phyloP scores from a whole-genome alignment of 1,140 invertebrate genomes.

The Pentalonia nigronervosa region DNA sequence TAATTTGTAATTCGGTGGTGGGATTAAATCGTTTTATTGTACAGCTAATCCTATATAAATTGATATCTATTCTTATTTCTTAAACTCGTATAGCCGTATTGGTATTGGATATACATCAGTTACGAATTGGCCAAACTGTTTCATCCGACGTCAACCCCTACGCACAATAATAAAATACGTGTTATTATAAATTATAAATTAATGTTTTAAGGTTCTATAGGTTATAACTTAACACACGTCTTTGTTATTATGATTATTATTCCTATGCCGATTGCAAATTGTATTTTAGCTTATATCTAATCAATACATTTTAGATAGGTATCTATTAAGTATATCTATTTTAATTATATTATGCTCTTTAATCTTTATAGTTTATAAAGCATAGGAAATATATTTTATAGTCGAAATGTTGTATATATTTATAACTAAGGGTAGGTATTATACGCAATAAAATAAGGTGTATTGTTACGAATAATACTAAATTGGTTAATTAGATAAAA shows the following conservation, averaged over 20 bases:
- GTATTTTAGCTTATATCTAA: neutral
- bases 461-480: neutral
- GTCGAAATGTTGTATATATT: neutral
- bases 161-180: neutral
- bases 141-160: neutral
- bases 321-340: too few relatives aligned
- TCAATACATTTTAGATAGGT: neutral
- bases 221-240: neutral
- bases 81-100: neutral
- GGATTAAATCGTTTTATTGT: constrained; percentile 44
- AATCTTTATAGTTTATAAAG: too few relatives aligned
- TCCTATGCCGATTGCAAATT: neutral
- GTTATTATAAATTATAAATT: neutral
- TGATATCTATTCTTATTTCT: constrained; percentile 39
- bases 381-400: neutral
- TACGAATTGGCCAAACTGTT: neutral
- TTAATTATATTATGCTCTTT: too few relatives aligned
- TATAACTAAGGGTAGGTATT: neutral
- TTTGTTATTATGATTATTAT: neutral
- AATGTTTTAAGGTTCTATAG: neutral
- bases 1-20: constrained; percentile 49
- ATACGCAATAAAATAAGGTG: neutral
- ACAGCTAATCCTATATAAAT: neutral
- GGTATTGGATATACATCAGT: neutral
- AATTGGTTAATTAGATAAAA: neutral